phyloP scores from a whole-genome alignment of 2,113 vertebrate genomes.

The Perognathus longimembris region DNA sequence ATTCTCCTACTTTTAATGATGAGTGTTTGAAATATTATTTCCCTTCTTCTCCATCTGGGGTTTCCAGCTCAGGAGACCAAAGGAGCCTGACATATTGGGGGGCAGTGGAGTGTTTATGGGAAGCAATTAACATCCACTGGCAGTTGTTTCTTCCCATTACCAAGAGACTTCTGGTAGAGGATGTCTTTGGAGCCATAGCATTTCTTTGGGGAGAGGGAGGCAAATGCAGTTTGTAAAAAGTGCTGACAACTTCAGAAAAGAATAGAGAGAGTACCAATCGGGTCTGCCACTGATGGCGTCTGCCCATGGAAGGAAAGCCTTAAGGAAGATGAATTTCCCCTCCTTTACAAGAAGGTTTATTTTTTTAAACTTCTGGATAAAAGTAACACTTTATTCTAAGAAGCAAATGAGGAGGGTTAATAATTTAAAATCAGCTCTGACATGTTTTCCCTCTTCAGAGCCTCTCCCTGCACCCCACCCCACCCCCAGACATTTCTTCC shows the following conservation, averaged over 20 bases:
- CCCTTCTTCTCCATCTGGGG: slow-evolving; percentile 66
- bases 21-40: slow-evolving; percentile 65
- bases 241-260: slow-evolving; percentile 10
- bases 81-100: slow-evolving; percentile 46
- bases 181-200: slow-evolving; percentile 17
- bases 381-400: slow-evolving; percentile 53
- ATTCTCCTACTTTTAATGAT: slow-evolving; percentile 79
- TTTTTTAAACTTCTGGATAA: slow-evolving; percentile 49
- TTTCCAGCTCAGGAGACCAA: neutral
- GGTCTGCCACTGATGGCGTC: neutral
- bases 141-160: slow-evolving; percentile 45
- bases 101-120: slow-evolving; percentile 31
- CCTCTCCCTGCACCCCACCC: neutral
- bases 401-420: slow-evolving; percentile 28
- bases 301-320: slow-evolving; percentile 20
- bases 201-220: slow-evolving; percentile 49
- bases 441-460: neutral
- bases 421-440: slow-evolving; percentile 48
- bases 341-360: slow-evolving; percentile 24
- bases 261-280: neutral
- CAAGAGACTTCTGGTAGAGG: neutral
- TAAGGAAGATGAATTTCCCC: slow-evolving; percentile 41
- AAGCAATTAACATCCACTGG: slow-evolving; percentile 50
- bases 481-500: neutral
- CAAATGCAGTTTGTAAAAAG: slow-evolving; percentile 40